Base-by-base conservation (phyloP, 1,140 invertebrate species). In the Caerostris extrusa region DNA sequence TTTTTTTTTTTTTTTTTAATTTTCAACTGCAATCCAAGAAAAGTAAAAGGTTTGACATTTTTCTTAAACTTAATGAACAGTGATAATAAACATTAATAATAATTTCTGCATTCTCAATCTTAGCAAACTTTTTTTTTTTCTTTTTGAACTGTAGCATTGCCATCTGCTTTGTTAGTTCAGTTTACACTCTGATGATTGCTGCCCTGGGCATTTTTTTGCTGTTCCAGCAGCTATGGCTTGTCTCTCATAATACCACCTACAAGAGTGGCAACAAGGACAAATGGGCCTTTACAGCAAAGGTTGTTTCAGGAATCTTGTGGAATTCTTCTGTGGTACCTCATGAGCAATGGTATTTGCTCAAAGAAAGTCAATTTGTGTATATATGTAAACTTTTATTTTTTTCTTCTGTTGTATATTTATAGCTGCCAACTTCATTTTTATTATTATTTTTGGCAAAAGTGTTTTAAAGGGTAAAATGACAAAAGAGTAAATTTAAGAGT, bases 91-190 rank as follows among this genome's bases (percentile, higher is more conserved):
- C 19, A 2, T 55, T 83, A 14, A 5, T 53, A 2, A 85, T 4
- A 3, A 5, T 50, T 87, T 12, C 7, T 34, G 57, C 0, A 7
- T n/a, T 67, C 34, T 53, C 6, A 56, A 55, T 89, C 8, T 69
- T 50, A 14, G 34, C 34, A 12, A 53, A n/a, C n/a, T n/a, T 71
- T 64, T 56, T 69, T n/a, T 7, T 19, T 64, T 7, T 88, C 34
- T 82, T 82, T 90, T 5, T 77, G 14, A 7, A 57, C 83, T 83
- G 17, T 19, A 94, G 94, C 55, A 90, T 94, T 57, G 71, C 94
- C 50, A 89, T 94, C 12, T 94, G 94, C 57, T 94, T 93, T 94
- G 94, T 94, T 19, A 94, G 94, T 94, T 90, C 94, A 5, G 34
- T 94, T 2, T 94, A 94, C 77, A 86, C 94, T 7, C 50, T 94